Conservation (phyloP, 2,797 vertebrate genomes). For the Chiroxiphia lanceolata region DNA sequence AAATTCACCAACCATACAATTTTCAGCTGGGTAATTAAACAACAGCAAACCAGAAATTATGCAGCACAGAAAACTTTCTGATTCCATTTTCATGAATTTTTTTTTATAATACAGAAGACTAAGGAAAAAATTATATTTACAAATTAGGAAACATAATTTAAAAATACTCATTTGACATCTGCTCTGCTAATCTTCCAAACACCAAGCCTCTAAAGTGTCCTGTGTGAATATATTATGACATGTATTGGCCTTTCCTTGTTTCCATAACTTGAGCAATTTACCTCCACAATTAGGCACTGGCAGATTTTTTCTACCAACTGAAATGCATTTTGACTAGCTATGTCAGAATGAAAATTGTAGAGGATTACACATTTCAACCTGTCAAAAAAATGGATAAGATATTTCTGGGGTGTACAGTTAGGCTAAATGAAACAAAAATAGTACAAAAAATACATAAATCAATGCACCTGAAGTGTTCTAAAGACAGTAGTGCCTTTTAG, state of each 20-base stretch:
- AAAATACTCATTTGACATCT: conserved; percentile 47
- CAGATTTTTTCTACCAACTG: conserved; percentile 9
- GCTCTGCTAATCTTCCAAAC: conserved; percentile 8
- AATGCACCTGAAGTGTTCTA: neutral
- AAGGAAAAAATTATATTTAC: conserved; percentile 6
- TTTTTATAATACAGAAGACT: neutral
- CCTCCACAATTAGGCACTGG: neutral
- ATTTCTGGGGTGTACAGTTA: neutral
- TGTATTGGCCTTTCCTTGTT: neutral
- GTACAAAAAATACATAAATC: neutral
- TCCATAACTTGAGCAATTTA: neutral
- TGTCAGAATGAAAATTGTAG: neutral
- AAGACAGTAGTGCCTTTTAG: neutral
- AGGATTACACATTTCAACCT: neutral
- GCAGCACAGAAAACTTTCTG: neutral
- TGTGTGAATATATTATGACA: neutral
- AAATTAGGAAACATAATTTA: neutral
- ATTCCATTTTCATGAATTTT: neutral
- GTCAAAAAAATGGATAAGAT: neutral
- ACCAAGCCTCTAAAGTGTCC: neutral
- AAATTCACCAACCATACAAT: neutral
- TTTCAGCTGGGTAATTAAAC: neutral
- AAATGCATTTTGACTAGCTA: conserved; percentile 28
- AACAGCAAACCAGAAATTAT: neutral
- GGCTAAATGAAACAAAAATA: neutral